Evolutionary conservation across 2,113 vertebrate genomes (phyloP).

Genomic region (Orientallactaga bullata): DNA sequence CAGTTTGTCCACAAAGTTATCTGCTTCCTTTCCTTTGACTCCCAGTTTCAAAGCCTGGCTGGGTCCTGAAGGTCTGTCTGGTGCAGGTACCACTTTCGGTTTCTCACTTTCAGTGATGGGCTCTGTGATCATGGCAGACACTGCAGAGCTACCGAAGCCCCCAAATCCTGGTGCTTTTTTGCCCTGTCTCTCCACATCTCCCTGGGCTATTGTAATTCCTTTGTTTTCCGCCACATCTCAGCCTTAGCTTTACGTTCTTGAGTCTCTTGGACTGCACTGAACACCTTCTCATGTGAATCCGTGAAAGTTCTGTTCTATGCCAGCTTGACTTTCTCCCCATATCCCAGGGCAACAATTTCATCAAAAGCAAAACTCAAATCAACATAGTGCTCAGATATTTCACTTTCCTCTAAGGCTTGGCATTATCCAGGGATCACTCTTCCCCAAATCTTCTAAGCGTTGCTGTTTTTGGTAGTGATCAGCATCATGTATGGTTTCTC

Average conservation of each 20-base stretch:
- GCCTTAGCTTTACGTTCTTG: slow-evolving; percentile 98
- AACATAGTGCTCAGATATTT: slow-evolving; percentile 98
- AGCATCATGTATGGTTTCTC: slow-evolving; percentile 99
- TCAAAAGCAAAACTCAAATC: slow-evolving; percentile 99
- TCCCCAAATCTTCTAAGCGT: slow-evolving; percentile 98
- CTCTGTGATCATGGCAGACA: slow-evolving; percentile 95
- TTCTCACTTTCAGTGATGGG: slow-evolving; percentile 95
- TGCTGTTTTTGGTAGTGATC: slow-evolving; percentile 99
- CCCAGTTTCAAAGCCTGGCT: slow-evolving; percentile 98
- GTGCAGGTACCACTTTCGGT: slow-evolving; percentile 92
- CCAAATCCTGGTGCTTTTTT: slow-evolving; percentile 96
- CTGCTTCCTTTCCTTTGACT: slow-evolving; percentile 97
- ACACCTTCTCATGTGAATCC: slow-evolving; percentile 98
- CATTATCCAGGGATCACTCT: slow-evolving; percentile 99
- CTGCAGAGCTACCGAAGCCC: slow-evolving; percentile 94
- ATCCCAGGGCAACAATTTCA: slow-evolving; percentile 98
- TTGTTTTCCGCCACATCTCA: slow-evolving; percentile 98
- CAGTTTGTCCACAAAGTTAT: no score
- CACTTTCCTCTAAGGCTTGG: slow-evolving; percentile 96
- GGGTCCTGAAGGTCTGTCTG: slow-evolving; percentile 93
- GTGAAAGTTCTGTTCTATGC: slow-evolving; percentile 99
- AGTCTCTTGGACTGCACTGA: slow-evolving; percentile 98
- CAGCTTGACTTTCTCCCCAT: slow-evolving; percentile 98
- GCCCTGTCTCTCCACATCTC: slow-evolving; percentile 96
- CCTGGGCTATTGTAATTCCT: slow-evolving; percentile 96